Evolutionary conservation across 1,140 invertebrate genomes (phyloP).

Genomic region (Arctopsyche grandis): DNA sequence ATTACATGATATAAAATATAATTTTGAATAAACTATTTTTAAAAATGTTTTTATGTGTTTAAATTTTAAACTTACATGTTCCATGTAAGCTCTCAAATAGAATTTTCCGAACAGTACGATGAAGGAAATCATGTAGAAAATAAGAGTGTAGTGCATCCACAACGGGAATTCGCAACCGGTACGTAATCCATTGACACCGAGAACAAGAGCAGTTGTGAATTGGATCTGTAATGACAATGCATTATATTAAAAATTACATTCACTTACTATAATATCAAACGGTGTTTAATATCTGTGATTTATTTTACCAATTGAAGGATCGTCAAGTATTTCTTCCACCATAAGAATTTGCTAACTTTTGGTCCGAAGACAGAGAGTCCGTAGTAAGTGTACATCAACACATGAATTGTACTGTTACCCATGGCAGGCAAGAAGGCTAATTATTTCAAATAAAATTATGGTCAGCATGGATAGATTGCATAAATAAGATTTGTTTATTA

Average conservation of each 20-base stretch:
- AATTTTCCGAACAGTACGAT: constrained; percentile 93
- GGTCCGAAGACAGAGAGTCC: constrained; percentile 86
- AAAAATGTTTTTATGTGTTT: constrained; percentile 5
- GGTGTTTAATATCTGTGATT: neutral
- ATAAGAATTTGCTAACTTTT: constrained; percentile 79
- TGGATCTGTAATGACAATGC: constrained; percentile 71
- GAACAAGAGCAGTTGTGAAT: constrained; percentile 84
- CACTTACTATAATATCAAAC: neutral
- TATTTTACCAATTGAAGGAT: constrained; percentile 77
- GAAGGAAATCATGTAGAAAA: constrained; percentile 91
- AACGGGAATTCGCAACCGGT: constrained; percentile 88
- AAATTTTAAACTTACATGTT: constrained; percentile 69
- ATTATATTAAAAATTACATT: neutral
- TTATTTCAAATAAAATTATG: neutral
- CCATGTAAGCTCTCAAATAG: constrained; percentile 84
- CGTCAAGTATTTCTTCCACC: constrained; percentile 96
- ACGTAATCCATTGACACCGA: constrained; percentile 85
- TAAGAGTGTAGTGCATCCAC: constrained; percentile 94
- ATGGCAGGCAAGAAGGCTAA: constrained; percentile 88
- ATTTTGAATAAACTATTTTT: constrained; percentile 6
- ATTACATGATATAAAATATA: constrained; percentile 44
- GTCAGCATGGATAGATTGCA: neutral
- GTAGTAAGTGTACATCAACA: constrained; percentile 95
- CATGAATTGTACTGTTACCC: constrained; percentile 91
- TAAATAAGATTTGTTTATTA: neutral